Conservation (phyloP, 2,888 invertebrate genomes). For the Ormyrus thymus region DNA sequence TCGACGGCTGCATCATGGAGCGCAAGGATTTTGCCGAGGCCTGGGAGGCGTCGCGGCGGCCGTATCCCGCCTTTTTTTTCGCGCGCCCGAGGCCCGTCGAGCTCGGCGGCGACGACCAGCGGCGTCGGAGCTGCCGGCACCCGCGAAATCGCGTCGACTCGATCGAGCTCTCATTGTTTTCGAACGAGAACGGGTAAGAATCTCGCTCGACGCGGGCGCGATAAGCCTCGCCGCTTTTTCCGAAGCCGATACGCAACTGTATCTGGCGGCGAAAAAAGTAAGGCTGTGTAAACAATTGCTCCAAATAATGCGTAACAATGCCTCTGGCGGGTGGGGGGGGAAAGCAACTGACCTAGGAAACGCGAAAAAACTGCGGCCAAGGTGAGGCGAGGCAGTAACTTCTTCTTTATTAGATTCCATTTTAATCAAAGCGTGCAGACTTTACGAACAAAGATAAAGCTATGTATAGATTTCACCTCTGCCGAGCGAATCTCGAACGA, state of each 20-base stretch:
- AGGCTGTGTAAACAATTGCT: slow-evolving; percentile 52
- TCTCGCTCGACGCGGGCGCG: background rate
- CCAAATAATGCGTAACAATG: slow-evolving; percentile 48
- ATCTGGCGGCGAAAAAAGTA: slow-evolving; percentile 19
- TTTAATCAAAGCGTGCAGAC: background rate
- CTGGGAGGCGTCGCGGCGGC: background rate
- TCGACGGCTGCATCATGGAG: slow-evolving; percentile 18
- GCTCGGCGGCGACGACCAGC: background rate
- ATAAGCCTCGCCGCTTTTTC: background rate
- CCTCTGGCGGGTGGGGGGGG: no score
- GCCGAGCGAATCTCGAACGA: no score
- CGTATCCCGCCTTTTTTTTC: no score
- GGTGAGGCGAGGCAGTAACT: slow-evolving; percentile 4
- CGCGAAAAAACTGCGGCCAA: slow-evolving; percentile 32
- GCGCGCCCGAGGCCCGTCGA: no score
- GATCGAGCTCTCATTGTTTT: slow-evolving; percentile 10
- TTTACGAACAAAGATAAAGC: no score
- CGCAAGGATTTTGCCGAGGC: background rate
- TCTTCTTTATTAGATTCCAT: slow-evolving; percentile 14
- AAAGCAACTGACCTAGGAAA: slow-evolving; percentile 15
- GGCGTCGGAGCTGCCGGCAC: background rate
- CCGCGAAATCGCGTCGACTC: background rate
- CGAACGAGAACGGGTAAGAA: no score
- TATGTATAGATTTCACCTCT: no score
- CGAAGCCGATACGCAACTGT: no score